Base-by-base conservation (phyloP, 2,888 invertebrate genomes). In the Phalera bucephala region DNA sequence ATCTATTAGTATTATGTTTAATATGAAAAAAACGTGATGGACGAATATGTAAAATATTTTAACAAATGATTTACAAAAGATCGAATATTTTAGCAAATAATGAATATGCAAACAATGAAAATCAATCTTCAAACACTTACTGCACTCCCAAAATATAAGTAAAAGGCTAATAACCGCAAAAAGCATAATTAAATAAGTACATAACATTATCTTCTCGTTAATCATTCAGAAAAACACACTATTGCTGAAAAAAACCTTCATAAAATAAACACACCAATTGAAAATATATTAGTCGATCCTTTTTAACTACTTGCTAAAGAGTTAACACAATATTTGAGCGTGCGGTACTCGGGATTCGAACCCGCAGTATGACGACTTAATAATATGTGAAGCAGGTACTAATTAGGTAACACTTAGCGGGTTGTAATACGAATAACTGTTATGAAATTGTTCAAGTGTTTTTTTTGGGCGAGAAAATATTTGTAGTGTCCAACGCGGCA, bases 391-490 rank as follows among this genome's bases (percentile, higher is more conserved):
- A 58, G 58, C 52, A 43, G 46, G 40, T 41, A 50, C 57, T 66
- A 62, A 70, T 72, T 62, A 64, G 32, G 41, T 26, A 48, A 37
- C 54, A 52, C 35, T 75, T 72, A 62, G 44, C 65, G 50, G 55
- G 51, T 54, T 45, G 31, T 50, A 48, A 47, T 36, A 32, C 26
- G 33, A 36, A 39, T 55, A 50, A 51, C 58, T 30, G 49, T 56
- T 60, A 38, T 36, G 47, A 45, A 59, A 63, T 49, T 38, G 41
- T 54, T 15, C 33, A 20, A 27, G 7, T 14, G 13, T 13, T 9
- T 27, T 14, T 25, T 12, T 27, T 27, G 4, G 27, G 27, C n/a
- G 25, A 27, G 27, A 14, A 27, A 27, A 27, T 44, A 37, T 52
- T 40, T 25, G 8, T 21, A 17, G 29, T 39, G 33, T 42, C 26